phyloP scores from a whole-genome alignment of 2,113 vertebrate species.

The Dicrurus megarhynchus region DNA sequence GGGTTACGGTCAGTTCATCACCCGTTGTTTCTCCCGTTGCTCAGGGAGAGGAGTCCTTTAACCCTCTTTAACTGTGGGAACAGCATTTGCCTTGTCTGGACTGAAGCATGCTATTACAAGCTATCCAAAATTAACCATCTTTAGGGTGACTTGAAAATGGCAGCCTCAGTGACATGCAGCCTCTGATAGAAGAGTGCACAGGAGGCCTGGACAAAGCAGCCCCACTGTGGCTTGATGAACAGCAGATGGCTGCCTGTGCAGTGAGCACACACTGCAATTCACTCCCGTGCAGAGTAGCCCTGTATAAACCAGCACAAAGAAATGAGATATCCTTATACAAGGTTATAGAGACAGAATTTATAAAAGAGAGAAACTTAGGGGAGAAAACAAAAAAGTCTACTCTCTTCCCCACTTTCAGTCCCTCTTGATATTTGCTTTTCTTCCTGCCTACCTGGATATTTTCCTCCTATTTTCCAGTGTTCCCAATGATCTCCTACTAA shows the following conservation, averaged over 20 bases:
- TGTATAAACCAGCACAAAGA: not conserved
- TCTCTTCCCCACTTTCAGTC: not conserved
- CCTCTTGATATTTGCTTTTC: not conserved
- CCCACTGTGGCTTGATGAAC: fast-evolving
- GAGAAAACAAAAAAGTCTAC: not conserved
- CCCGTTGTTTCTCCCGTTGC: fast-evolving
- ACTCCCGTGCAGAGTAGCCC: not conserved
- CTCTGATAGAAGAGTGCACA: not conserved
- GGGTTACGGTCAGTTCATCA: not conserved
- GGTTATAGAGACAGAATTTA: not conserved
- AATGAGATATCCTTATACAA: not conserved
- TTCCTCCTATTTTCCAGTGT: not conserved
- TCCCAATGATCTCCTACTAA: not conserved
- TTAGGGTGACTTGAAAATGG: not conserved
- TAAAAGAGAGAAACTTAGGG: not conserved
- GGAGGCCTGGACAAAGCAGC: not conserved
- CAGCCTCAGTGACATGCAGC: not conserved
- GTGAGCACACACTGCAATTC: not conserved
- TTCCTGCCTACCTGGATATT: not conserved
- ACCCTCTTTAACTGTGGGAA: not conserved
- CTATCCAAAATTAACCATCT: not conserved
- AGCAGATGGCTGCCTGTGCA: not conserved
- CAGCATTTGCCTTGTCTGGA: not conserved
- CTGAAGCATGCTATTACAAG: not conserved
- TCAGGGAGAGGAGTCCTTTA: not conserved